Evolutionary conservation across 2,888 invertebrate genomes (phyloP), one percentile per base, ranked within the genome.

Genomic region (Hofmannophila pseudospretella): DNA sequence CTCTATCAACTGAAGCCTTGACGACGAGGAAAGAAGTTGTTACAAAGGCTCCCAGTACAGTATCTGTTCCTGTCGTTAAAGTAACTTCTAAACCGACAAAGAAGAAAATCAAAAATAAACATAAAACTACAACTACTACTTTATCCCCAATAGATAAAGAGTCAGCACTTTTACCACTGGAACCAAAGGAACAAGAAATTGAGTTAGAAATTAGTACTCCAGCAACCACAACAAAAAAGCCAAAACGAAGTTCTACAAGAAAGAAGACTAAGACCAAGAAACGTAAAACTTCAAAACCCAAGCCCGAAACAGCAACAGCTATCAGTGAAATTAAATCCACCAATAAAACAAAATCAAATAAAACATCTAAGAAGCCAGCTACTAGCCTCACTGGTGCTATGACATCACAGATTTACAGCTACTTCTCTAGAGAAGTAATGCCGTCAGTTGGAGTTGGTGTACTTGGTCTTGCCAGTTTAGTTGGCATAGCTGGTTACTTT

Each of bases 361-460:
- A 81, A 47, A 73, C 68, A 39, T n/a, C n/a, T 5, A 80, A 84
- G 29, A 78, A 84, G 42, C 86, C 84, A 9, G 80, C 82, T 27
- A 89, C 51, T 8, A 46, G 47, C 23, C 50, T 53, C 23, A 66
- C 69, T 31, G 73, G 92, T 37, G 92, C 93, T 1, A 88, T 94
- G 0, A 89, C 92, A 7, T 92, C 93, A 0, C 91, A 93, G 64
- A 90, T 94, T 14, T 94, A 94, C 58, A 94, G 93, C 55, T 94
- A 93, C 55, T 73, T 94, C 26, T 93, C 93, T 2, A 87, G 94
- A 51, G 94, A 94, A 80, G 92, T 94, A 0, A 93, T 94, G 92
- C 94, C 94, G 0, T 92, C 93, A 19, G 92, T 94, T 11, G 94
- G 94, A 0, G 92, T 94, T 0, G 93, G 94, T 51, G 75, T 94